Base-by-base conservation (phyloP, 2,888 invertebrate genomes). In the Odontothrips loti region DNA sequence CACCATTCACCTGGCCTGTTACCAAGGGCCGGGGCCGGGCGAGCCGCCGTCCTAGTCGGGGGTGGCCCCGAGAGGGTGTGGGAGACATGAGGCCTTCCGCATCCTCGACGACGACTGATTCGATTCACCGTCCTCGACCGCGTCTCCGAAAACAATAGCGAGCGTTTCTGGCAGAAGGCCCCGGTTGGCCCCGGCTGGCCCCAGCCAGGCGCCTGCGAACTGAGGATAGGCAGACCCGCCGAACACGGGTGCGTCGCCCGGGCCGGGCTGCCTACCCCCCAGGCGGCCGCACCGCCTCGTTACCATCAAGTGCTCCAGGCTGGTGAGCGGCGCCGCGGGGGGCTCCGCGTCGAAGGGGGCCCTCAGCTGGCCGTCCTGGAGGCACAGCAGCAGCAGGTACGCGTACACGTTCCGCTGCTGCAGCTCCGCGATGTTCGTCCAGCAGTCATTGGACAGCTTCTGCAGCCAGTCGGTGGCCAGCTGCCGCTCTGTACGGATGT, bases 381-480 rank as follows among this genome's bases (percentile, higher is more conserved):
- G 87, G 83, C 88, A 88, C 58, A 88, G 85, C 0, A 90, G 88
- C 82, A 90, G 85, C 84, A 88, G 89, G 84, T 88, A 89, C 87
- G 90, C 88, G 83, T 90, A 89, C 84, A 90, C 89, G 84, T 90
- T 90, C 68, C 90, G 85, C 23, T 90, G 84, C 83, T 87, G 88
- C 87, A 90, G 89, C 85, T 90, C 90, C 79, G 89, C 87, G 6
- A 89, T 84, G 0, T 88, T 87, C 82, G 87, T 86, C 68, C 88
- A 87, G 68, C 27, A 75, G 58, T 43, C 34, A 6, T 11, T 58
- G 58, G 58, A 58, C 58, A 58, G 58, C 58, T 58, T 58, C 6
- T 15, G 58, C 12, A 58, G 68, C 68, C 68, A 75, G 23, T 75
- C 68, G 6, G 68, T 75, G 68, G 68, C 68, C 23, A 75, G 68